phyloP scores from a whole-genome alignment of 2,888 invertebrate species.

The Diaprepes abbreviatus region DNA sequence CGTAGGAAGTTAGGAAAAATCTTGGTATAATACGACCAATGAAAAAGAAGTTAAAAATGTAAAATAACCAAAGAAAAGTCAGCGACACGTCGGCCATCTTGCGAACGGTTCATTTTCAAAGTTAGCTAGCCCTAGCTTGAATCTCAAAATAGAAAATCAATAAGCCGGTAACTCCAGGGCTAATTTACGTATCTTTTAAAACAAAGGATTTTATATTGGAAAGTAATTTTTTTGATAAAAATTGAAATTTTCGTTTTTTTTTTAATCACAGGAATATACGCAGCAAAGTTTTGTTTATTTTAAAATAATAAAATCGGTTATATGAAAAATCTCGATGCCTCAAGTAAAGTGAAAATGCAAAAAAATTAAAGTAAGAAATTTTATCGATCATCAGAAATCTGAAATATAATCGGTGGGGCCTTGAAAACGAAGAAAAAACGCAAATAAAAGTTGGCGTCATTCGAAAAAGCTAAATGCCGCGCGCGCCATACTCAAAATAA shows the following conservation, averaged over 20 bases:
- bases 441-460: conserved; percentile 44
- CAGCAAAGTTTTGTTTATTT: conserved; percentile 3
- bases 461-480: conserved; percentile 59
- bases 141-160: conserved; percentile 48
- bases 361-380: neutral
- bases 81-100: conserved; percentile 31
- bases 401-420: neutral
- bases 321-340: no score
- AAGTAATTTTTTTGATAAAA: neutral
- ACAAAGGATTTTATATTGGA: no score
- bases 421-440: conserved; percentile 18
- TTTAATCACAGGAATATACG: neutral
- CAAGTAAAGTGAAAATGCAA: neutral
- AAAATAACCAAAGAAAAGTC: conserved; percentile 6
- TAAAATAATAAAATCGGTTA: neutral
- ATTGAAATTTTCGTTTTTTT: neutral
- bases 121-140: conserved; percentile 26
- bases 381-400: conserved; percentile 4
- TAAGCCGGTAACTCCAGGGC: conserved; percentile 22
- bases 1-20: no score
- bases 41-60: neutral
- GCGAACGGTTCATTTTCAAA: conserved; percentile 36
- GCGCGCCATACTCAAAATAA: conserved; percentile 66
- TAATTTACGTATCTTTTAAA: conserved; percentile 1
- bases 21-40: no score